Evolutionary conservation across 2,113 vertebrate genomes (phyloP).

Genomic region (Antigone vipio): DNA sequence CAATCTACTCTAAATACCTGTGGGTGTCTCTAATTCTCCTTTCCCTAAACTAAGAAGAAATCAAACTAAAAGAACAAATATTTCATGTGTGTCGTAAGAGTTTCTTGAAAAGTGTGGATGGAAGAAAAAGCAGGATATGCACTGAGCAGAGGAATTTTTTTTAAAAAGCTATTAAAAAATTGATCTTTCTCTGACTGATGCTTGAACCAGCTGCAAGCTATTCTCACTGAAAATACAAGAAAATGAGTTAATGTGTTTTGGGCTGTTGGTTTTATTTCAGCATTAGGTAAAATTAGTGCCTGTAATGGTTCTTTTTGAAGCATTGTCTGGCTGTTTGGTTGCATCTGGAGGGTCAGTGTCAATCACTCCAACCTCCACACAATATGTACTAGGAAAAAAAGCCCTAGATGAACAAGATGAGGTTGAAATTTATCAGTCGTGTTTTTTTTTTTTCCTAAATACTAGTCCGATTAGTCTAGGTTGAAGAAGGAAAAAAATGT

Average conservation of each 20-base stretch:
- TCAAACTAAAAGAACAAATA: constrained; percentile 54
- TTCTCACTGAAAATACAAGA: background rate
- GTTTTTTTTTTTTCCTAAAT: background rate
- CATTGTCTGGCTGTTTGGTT: background rate
- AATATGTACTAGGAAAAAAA: background rate
- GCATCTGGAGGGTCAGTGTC: background rate
- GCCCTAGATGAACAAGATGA: background rate
- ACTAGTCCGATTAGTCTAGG: background rate
- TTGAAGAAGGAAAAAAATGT: background rate
- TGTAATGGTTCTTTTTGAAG: background rate
- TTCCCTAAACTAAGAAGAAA: constrained; percentile 31
- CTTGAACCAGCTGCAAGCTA: background rate
- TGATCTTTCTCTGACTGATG: background rate
- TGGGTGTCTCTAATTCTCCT: constrained; percentile 34
- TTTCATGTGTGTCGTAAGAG: background rate
- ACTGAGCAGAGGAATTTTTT: background rate
- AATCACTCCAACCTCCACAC: background rate
- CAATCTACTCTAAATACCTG: constrained; percentile 42
- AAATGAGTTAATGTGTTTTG: background rate
- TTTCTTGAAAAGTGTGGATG: background rate
- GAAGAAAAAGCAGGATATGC: background rate
- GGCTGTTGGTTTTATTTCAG: background rate
- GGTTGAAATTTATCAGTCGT: background rate
- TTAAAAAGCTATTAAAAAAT: background rate
- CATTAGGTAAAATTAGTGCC: background rate